Evolutionary conservation across 2,888 invertebrate species (phyloP).

Genomic region (Lampropteryx suffumata): DNA sequence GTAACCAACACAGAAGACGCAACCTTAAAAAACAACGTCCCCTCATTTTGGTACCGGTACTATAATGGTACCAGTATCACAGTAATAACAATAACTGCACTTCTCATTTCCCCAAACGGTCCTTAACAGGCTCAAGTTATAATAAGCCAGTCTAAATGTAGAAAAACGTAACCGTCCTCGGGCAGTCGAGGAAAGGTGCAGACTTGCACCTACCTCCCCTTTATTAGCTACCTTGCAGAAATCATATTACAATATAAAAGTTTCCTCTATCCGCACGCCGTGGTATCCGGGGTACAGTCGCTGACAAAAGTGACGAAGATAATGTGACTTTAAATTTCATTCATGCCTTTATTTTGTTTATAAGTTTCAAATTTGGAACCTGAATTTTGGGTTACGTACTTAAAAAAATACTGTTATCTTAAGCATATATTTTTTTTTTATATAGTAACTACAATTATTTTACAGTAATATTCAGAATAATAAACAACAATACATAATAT

Average conservation of each 20-base stretch:
- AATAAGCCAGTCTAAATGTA: conserved; percentile 21
- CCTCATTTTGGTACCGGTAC: too few species aligned
- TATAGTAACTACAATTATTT: too few species aligned
- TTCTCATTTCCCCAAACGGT: conserved; percentile 23
- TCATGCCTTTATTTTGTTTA: too few species aligned
- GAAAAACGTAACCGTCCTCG: conserved; percentile 2
- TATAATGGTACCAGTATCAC: not conserved
- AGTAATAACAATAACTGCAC: conserved; percentile 15
- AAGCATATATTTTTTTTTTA: too few species aligned
- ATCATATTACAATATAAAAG: conserved; percentile 38
- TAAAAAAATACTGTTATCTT: too few species aligned
- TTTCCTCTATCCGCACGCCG: conserved; percentile 21
- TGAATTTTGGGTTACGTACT: too few species aligned
- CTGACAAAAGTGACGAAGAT: not conserved
- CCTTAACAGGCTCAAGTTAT: conserved; percentile 16
- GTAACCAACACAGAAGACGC: too few species aligned
- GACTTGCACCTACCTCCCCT: conserved; percentile 27
- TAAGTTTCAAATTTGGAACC: too few species aligned
- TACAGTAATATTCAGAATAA: too few species aligned
- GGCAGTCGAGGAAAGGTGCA: conserved; percentile 14
- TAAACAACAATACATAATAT: too few species aligned
- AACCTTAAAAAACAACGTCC: not conserved
- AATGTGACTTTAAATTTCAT: too few species aligned
- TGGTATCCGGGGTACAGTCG: conserved; percentile 18
- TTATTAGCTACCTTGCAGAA: conserved; percentile 35